Evolutionary conservation across 2,888 invertebrate species (phyloP).

Genomic region (Volucella inanis): DNA sequence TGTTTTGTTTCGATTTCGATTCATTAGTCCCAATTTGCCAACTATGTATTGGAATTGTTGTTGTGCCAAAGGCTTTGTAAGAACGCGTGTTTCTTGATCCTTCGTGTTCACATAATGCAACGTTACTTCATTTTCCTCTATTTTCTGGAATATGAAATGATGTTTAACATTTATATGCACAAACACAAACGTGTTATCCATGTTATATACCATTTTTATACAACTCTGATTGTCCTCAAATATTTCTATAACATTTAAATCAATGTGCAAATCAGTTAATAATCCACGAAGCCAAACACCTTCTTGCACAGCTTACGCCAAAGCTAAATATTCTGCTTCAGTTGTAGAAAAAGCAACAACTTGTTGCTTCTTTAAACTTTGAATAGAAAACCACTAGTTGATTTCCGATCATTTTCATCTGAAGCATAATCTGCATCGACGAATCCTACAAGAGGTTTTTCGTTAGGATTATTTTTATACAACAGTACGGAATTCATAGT

Average conservation of each 20-base stretch:
- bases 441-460: no score
- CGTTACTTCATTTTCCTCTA: constrained; percentile 21
- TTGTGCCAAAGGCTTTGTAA: constrained; percentile 24
- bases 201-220: constrained; percentile 41
- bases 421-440: no score
- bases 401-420: no score
- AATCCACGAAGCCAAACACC: constrained; percentile 45
- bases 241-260: constrained; percentile 18
- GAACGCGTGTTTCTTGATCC: constrained; percentile 30
- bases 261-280: constrained; percentile 23
- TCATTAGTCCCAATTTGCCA: constrained; percentile 22
- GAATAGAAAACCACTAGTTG: no score
- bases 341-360: constrained; percentile 37
- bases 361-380: no score
- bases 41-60: constrained; percentile 16
- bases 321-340: no score
- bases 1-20: no score
- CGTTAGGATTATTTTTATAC: no score
- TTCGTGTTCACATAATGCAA: constrained; percentile 16
- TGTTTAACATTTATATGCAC: constrained; percentile 52
- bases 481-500: no score
- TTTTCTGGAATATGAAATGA: constrained; percentile 37
- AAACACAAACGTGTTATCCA: constrained; percentile 39
- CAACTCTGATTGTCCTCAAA: constrained; percentile 57
- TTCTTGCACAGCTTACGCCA: constrained; percentile 37